These are phyloP conservation scores for Lithobates sylvaticus DNA, from an alignment of 2,797 vertebrate species.

Conservation along the genomic window DNA sequence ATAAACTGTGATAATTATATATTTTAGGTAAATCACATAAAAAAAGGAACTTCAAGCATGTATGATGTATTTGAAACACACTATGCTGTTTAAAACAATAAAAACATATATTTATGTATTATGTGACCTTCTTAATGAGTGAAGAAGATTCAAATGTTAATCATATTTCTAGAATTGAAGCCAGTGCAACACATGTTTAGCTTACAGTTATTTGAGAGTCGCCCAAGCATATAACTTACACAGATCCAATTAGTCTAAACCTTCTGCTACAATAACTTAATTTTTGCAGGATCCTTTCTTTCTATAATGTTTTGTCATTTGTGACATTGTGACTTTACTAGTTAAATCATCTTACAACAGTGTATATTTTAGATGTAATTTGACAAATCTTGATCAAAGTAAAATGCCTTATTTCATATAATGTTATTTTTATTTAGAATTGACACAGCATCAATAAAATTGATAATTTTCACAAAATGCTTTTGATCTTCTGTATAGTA, in stretches of 20 bases:
- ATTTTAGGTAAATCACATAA: neutral
- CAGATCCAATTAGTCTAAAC: constrained; percentile 60
- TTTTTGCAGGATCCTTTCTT: constrained; percentile 43
- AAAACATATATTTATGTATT: neutral
- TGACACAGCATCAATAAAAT: neutral
- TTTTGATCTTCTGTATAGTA: too few relatives aligned
- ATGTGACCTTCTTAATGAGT: constrained; percentile 39
- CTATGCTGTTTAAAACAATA: neutral
- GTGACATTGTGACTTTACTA: constrained; percentile 1
- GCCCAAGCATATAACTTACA: constrained; percentile 56
- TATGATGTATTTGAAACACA: constrained; percentile 1
- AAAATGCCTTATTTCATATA: neutral
- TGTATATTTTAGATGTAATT: neutral
- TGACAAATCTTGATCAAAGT: neutral
- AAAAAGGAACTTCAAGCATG: neutral
- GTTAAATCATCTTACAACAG: neutral
- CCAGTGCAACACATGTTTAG: constrained; percentile 60
- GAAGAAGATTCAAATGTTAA: constrained; percentile 45
- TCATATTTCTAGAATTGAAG: constrained; percentile 45
- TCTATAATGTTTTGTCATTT: constrained; percentile 17
- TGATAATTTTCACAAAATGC: neutral
- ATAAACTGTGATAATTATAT: too few relatives aligned
- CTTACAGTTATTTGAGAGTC: constrained; percentile 59
- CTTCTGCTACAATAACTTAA: constrained; percentile 60
- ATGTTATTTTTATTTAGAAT: neutral